Evolutionary conservation across 2,113 vertebrate species (phyloP), one percentile per base, ranked within the genome.

Genomic region (Osmerus eperlanus): DNA sequence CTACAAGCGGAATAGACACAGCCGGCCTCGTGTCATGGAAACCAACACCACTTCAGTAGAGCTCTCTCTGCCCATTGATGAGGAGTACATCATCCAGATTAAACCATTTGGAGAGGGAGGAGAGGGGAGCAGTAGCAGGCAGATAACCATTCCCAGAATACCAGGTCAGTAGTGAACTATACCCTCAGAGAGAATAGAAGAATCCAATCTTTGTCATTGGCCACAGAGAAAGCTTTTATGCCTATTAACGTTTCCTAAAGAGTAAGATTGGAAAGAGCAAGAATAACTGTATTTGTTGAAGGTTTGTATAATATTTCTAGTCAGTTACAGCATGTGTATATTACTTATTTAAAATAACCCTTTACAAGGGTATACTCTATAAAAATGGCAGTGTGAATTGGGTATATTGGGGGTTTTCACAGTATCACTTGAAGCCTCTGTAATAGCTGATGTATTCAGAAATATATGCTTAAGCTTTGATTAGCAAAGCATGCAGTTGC

Each of bases 71-170:
- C 97, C 97, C 2, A 90, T 93, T 0, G 91, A 98, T 1, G 95
- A 97, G 87, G 97, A 98, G 80, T 99, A 98, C 62, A 95, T 99
- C 79, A 90, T 99, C 53, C 94, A 99, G 90, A 98, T 99, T 72
- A 94, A 93, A 74, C 95, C 97, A 0, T 93, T 99, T 79, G 97
- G 97, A 2, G 97, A 99, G 14, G 97, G 97, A 53, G 97, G 97
- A 0, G 97, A 98, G 0, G 97, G 97, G 73, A 97, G 93, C 90
- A 96, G 96, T 85, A 98, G 96, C 36, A 90, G 93, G 71, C 96
- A 96, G 71, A 97, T 98, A 91, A 96, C 95, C 77, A 99, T 98
- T 81, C 97, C 96, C 82, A 95, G 94, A 89, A 89, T 91, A 91
- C 79, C 91, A 89, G 92, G 92, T 92, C 83, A 82, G 84, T 79